Conservation (phyloP, 2,797 vertebrate genomes). For the Brachyrhaphis roseni region DNA sequence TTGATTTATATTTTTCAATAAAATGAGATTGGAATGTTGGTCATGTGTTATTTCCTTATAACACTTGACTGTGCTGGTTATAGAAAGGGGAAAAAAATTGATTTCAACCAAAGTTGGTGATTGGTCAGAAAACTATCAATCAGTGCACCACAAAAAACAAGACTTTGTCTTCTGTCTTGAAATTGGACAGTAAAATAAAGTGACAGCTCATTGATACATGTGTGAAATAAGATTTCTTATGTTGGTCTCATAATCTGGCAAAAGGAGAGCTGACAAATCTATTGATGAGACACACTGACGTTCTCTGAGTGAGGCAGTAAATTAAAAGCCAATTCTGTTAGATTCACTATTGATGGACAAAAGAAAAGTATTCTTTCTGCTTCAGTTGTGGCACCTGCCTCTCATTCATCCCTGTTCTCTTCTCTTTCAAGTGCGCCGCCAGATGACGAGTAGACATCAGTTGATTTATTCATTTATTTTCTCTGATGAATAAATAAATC, state of each 20-base stretch:
- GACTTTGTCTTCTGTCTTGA: not conserved
- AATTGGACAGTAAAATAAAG: not conserved
- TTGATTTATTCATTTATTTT: constrained; percentile 68
- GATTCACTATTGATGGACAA: not conserved
- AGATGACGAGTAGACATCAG: constrained; percentile 65
- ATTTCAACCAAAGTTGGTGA: not conserved
- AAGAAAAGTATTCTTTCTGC: not conserved
- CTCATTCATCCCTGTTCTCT: constrained; percentile 65
- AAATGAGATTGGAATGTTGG: no score
- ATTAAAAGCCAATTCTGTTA: not conserved
- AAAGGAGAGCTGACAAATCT: not conserved
- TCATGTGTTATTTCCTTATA: not conserved
- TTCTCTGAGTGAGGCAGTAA: not conserved
- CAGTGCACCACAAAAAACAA: not conserved
- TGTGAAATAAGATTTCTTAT: not conserved
- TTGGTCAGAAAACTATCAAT: not conserved
- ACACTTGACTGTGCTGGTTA: not conserved
- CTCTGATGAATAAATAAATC: constrained; percentile 63
- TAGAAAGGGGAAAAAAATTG: not conserved
- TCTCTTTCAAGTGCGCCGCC: constrained; percentile 73
- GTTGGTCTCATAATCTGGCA: not conserved
- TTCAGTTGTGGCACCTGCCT: constrained; percentile 2
- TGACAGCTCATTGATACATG: not conserved
- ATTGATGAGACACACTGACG: not conserved
- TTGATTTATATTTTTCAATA: no score